Conservation (phyloP, 35 echinoderm and acorn worm species). For the Acanthaster planci region DNA sequence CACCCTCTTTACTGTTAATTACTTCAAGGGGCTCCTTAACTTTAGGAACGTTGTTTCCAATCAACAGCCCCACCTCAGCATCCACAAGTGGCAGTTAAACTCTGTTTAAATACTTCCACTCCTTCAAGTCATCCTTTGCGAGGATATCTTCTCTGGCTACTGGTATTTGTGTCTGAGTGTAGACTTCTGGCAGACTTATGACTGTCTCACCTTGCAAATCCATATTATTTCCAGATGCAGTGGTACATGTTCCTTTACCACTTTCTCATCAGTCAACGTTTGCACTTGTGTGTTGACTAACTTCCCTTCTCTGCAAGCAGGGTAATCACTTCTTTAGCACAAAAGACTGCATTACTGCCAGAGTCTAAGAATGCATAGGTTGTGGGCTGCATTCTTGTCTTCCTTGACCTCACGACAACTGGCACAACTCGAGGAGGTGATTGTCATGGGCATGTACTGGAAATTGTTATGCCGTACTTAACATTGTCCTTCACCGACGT, state of each 20-base stretch:
- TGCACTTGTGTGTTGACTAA: neutral
- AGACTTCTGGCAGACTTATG: neutral
- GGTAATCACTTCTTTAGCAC: neutral
- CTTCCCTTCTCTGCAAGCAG: neutral
- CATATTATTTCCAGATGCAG: neutral
- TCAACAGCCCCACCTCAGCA: slow-evolving; percentile 58
- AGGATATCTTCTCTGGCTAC: neutral
- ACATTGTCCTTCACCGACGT: slow-evolving; percentile 7
- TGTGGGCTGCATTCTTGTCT: neutral
- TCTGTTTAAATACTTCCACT: neutral
- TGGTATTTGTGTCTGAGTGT: neutral
- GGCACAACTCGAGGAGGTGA: neutral
- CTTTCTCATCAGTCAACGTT: neutral
- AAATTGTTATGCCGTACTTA: slow-evolving; percentile 15
- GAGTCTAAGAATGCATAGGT: slow-evolving; percentile 10
- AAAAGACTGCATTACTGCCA: slow-evolving; percentile 34
- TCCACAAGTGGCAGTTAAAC: slow-evolving; percentile 37
- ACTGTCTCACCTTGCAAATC: neutral
- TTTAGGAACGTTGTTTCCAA: slow-evolving; percentile 67
- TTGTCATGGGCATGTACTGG: neutral
- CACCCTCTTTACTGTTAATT: slow-evolving; percentile 43
- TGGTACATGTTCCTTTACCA: neutral
- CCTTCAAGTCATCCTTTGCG: neutral
- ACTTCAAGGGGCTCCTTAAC: slow-evolving; percentile 45
- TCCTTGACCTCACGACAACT: neutral